Conservation (phyloP, 1,140 invertebrate species). For the Ceratosolen solmsi region DNA sequence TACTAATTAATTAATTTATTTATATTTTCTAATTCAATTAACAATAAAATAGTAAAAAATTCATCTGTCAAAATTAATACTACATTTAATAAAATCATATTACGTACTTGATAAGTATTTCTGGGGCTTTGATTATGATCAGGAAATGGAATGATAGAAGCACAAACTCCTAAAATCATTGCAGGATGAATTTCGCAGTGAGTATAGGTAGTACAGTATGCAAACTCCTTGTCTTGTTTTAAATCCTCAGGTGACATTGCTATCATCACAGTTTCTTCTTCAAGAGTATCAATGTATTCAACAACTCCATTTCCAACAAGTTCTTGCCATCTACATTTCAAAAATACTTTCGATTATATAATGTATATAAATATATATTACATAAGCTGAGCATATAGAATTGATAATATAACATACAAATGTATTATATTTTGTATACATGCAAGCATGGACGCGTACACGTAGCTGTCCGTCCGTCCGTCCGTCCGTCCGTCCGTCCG, state of each 20-base stretch:
- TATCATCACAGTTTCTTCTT: constrained; percentile 63
- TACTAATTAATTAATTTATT: too few relatives aligned
- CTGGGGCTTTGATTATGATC: constrained; percentile 64
- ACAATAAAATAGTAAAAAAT: too few relatives aligned
- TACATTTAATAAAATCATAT: not conserved
- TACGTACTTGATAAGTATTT: constrained; percentile 75
- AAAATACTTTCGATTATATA: not conserved
- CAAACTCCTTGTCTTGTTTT: constrained; percentile 58
- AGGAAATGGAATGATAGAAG: constrained; percentile 62
- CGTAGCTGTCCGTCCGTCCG: too few relatives aligned
- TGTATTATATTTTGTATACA: too few relatives aligned
- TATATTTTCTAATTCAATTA: too few relatives aligned
- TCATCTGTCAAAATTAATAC: not conserved
- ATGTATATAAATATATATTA: too few relatives aligned
- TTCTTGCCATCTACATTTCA: constrained; percentile 57
- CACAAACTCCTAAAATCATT: constrained; percentile 62
- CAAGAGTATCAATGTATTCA: constrained; percentile 61
- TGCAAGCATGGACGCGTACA: too few relatives aligned
- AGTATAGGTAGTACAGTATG: constrained; percentile 61
- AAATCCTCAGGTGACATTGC: constrained; percentile 63
- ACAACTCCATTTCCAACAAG: constrained; percentile 58
- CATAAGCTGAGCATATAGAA: too few relatives aligned
- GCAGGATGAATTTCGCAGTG: constrained; percentile 62
- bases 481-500: too few relatives aligned
- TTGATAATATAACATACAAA: too few relatives aligned